phyloP scores from a whole-genome alignment of 2,888 invertebrate species.

The Thelaira solivaga region DNA sequence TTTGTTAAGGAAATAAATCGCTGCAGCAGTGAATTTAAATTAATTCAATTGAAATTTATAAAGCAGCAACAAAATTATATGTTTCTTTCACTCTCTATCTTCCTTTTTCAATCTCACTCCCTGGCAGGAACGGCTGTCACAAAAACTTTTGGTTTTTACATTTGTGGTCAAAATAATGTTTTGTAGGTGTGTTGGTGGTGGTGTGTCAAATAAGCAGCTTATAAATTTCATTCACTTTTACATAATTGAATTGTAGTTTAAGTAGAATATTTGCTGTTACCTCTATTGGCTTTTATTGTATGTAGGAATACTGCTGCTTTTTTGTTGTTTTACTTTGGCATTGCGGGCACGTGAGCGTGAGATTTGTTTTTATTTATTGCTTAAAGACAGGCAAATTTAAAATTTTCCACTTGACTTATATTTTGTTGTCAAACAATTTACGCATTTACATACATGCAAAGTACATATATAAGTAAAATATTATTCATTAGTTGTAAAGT shows the following conservation, averaged over 20 bases:
- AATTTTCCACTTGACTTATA: slow-evolving; percentile 78
- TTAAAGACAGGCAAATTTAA: slow-evolving; percentile 77
- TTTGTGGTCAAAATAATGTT: slow-evolving; percentile 49
- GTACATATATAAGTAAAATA: too few species aligned
- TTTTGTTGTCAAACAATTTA: slow-evolving; percentile 73
- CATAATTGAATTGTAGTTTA: slow-evolving; percentile 74
- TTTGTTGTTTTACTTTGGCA: not conserved
- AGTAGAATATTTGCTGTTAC: slow-evolving; percentile 55
- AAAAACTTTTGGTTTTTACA: not conserved
- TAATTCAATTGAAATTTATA: not conserved
- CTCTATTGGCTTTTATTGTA: slow-evolving; percentile 6
- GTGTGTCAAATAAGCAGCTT: slow-evolving; percentile 76
- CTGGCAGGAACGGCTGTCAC: too few species aligned
- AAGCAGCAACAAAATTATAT: not conserved
- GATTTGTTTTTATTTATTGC: slow-evolving; percentile 66
- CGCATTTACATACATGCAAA: too few species aligned
- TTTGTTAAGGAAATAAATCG: not conserved
- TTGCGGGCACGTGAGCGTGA: not conserved
- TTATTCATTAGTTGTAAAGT: too few species aligned
- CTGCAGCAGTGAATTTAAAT: not conserved
- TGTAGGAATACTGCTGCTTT: not conserved
- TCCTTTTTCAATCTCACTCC: too few species aligned
- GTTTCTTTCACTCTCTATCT: too few species aligned
- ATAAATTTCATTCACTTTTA: slow-evolving; percentile 76
- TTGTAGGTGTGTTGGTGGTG: too few species aligned